Base-by-base conservation (phyloP, 2,797 vertebrate species). In the Betta splendens region DNA sequence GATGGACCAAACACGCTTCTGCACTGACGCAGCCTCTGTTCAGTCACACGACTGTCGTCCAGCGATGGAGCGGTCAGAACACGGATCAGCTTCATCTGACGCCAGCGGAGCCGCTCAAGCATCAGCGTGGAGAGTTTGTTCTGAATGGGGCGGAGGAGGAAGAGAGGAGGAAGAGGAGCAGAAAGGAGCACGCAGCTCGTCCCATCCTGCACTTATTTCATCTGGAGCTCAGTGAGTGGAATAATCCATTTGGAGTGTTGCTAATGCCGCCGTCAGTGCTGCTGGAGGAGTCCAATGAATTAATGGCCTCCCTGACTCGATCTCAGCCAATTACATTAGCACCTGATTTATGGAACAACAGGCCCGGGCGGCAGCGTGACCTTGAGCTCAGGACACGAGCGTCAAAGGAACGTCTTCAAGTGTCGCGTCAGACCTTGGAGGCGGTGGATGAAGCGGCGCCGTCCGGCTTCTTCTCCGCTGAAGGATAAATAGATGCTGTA, bases 311-410 rank as follows among this genome's bases (percentile, higher is more conserved):
- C 67, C 74, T 79, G 79, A 81, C 85, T 88, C 69, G 32, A 89
- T 88, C 83, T 81, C 67, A 70, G 72, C 85, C 90, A 88, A 88
- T 87, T 85, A 85, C 87, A 89, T 90, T 89, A 89, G 67, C 73
- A 43, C 50, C 59, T 87, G 89, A 91, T 91, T 90, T 90, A 92
- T 91, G 84, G 81, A 89, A 84, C 81, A 84, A 84, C 78, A 82
- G 68, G 32, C 25, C 49, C 9, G 54, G 70, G 46, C 44, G 66
- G 70, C 73, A 35, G 22, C 38, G 26, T 72, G 81, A 89, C 87
- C 86, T 89, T 87, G 78, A 89, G 80, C 57, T 55, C 56, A 15
- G 20, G 46, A 82, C 67, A 44, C 35, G 48, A 56, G 11, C 11
- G 52, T 68, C 52, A n/a, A n/a, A n/a, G n/a, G n/a, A n/a, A n/a